These are phyloP conservation scores for Aethina tumida DNA, from an alignment of 1,140 invertebrate genomes.

Conservation along the genomic window DNA sequence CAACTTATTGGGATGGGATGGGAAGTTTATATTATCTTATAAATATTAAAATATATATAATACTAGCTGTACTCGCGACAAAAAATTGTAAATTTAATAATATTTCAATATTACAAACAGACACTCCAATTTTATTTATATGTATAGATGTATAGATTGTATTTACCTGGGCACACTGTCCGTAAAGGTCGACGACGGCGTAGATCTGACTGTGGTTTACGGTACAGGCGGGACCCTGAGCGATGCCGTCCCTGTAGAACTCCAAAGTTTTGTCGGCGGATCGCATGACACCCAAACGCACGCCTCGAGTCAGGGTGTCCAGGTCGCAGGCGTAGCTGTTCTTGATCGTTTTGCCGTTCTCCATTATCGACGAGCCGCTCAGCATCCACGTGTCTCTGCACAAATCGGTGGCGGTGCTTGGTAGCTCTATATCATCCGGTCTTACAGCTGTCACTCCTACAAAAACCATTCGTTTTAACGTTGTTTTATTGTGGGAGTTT, in stretches of 20 bases:
- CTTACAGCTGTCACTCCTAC: slow-evolving; percentile 57
- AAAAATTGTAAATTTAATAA: no score
- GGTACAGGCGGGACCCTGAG: slow-evolving; percentile 78
- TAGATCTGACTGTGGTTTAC: slow-evolving; percentile 75
- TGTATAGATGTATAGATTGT: no score
- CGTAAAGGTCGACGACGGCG: slow-evolving; percentile 91
- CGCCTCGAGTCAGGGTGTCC: slow-evolving; percentile 64
- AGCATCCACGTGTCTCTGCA: slow-evolving; percentile 88
- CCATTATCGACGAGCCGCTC: slow-evolving; percentile 71
- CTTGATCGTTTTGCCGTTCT: slow-evolving; percentile 71
- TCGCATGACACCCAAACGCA: slow-evolving; percentile 80
- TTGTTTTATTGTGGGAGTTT: background rate
- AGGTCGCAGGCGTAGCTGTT: slow-evolving; percentile 78
- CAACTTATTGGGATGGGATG: no score
- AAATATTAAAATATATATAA: no score
- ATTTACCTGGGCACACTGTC: slow-evolving; percentile 88
- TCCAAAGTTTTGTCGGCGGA: slow-evolving; percentile 75
- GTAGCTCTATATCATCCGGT: slow-evolving; percentile 78
- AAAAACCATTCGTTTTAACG: slow-evolving; percentile 7
- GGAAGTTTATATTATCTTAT: no score
- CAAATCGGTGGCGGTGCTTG: slow-evolving; percentile 85
- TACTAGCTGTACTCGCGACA: no score
- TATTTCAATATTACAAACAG: no score
- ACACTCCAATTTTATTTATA: no score
- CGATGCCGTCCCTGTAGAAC: slow-evolving; percentile 84